A percentile compares a stretch with the other conserved stretches of the same genome.
phyloP scores from a whole-genome alignment of 1,140 invertebrate genomes.

The Plutomurus gul region DNA sequence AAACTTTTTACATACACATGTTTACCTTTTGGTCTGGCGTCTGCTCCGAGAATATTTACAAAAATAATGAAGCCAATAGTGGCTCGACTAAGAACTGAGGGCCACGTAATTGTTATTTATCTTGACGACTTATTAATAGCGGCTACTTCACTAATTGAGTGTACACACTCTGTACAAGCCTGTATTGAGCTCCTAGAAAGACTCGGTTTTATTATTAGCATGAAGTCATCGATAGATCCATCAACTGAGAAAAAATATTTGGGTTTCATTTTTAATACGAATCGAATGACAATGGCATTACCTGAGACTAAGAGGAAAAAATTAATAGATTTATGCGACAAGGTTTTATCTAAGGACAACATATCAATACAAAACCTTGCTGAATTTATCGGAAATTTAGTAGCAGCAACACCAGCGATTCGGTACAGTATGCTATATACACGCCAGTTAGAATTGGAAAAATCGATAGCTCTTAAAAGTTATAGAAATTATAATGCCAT shows the following conservation, averaged over 20 bases:
- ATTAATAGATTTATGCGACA: not conserved
- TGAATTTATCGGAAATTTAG: constrained; percentile 7
- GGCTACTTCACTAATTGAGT: not conserved
- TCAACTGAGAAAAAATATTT: not conserved
- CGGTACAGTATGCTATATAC: constrained; percentile 31
- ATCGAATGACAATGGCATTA: not conserved
- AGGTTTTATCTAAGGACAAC: not conserved
- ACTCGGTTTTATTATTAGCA: not conserved
- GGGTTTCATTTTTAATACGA: constrained; percentile 35
- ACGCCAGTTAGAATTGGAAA: not conserved
- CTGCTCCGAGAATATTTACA: constrained; percentile 38
- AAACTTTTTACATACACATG: constrained; percentile 32
- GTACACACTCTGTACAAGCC: not conserved
- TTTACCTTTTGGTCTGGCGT: constrained; percentile 38
- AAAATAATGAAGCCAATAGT: constrained; percentile 34
- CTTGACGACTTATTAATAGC: constrained; percentile 30
- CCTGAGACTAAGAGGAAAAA: not conserved
- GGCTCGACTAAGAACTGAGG: not conserved
- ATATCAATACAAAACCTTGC: not conserved
- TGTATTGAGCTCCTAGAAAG: not conserved
- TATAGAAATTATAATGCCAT: not conserved
- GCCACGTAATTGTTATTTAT: not conserved
- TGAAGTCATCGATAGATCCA: constrained; percentile 22
- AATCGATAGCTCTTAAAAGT: not conserved
- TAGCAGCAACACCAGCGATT: constrained; percentile 9